A percentile compares a stretch with the other conserved stretches of the same genome.
Evolutionary conservation across 2,113 vertebrate species (phyloP).

Genomic region (Oenanthe melanoleuca): DNA sequence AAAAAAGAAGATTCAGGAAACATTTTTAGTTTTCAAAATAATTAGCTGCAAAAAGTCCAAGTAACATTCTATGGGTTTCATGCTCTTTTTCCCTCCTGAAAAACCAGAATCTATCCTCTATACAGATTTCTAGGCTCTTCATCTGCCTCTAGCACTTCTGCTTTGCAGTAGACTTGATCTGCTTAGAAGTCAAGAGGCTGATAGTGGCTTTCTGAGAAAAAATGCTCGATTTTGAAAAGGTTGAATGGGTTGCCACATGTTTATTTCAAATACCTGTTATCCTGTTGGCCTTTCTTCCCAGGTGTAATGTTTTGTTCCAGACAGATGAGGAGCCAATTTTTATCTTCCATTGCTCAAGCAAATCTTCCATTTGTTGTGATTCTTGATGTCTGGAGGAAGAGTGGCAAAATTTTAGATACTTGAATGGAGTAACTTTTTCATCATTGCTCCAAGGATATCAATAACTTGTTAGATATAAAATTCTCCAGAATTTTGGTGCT

Average conservation of each 20-base stretch:
- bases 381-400: not conserved
- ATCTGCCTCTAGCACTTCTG: not conserved
- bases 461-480: not conserved
- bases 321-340: not conserved
- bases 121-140: not conserved
- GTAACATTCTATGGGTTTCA: not conserved
- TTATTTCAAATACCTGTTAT: not conserved
- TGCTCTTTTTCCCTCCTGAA: rapidly evolving
- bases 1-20: not conserved
- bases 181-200: not conserved
- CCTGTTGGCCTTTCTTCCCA: not conserved
- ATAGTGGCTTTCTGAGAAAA: not conserved
- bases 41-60: not conserved
- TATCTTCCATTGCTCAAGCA: not conserved
- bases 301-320: not conserved
- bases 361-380: not conserved
- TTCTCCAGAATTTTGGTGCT: not conserved
- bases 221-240: not conserved
- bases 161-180: not conserved
- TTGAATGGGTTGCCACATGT: not conserved
- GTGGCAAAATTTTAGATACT: not conserved
- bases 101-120: not conserved
- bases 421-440: not conserved
- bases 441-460: not conserved
- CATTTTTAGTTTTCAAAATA: not conserved